Conservation (phyloP, 2,113 vertebrate genomes). For the Dascyllus trimaculatus region DNA sequence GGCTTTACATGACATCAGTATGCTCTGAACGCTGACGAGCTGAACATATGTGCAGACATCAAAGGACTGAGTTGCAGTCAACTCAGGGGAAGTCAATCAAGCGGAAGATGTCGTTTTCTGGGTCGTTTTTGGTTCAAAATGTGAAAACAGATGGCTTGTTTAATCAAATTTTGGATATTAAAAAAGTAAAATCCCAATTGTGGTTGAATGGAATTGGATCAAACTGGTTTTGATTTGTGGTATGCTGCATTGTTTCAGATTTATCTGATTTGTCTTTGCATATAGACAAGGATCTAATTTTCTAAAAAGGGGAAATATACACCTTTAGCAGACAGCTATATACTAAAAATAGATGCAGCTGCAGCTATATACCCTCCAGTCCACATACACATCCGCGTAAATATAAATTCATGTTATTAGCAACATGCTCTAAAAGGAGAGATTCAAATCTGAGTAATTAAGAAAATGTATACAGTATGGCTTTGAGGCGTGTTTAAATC, state of each 20-base stretch:
- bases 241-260: not conserved
- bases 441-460: constrained; percentile 76
- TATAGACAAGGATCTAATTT: not conserved
- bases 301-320: not conserved
- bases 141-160: not conserved
- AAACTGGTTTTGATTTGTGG: not conserved
- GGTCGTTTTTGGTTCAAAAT: not conserved
- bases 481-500: constrained; percentile 50
- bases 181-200: not conserved
- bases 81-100: not conserved
- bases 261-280: not conserved
- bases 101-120: not conserved
- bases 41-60: not conserved
- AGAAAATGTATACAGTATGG: constrained; percentile 49
- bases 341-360: not conserved
- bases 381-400: not conserved
- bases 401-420: constrained; percentile 31
- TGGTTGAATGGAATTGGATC: not conserved
- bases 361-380: not conserved
- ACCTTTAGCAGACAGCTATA: not conserved
- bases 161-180: not conserved
- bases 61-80: not conserved
- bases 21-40: not conserved
- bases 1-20: not conserved
- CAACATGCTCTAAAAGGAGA: constrained; percentile 36